Conservation (phyloP, 2,888 invertebrate species). For the Drosophila multiciliata region DNA sequence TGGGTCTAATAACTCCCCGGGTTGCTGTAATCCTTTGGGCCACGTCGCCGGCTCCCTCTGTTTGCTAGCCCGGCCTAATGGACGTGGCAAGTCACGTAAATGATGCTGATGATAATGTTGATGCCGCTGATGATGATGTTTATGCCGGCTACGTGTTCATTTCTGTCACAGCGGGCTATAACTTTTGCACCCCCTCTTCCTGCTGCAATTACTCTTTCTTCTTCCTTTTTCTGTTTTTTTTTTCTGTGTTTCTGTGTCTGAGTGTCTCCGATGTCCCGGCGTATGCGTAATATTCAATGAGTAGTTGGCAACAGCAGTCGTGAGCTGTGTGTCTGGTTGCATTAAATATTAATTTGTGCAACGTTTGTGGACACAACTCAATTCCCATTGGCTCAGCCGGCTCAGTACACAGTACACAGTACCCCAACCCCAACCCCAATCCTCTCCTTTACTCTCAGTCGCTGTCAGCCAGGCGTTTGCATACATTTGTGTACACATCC, state of each 20-base stretch:
- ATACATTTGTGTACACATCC: constrained; percentile 51
- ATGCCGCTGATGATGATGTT: constrained; percentile 67
- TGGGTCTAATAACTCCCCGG: constrained; percentile 77
- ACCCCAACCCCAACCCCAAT: not conserved
- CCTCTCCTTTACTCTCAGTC: not conserved
- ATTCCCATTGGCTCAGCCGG: constrained; percentile 10
- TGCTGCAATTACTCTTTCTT: not conserved
- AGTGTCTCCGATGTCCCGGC: constrained; percentile 36
- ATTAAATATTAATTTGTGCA: constrained; percentile 76
- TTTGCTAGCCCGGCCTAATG: constrained; percentile 56
- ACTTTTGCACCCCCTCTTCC: constrained; percentile 28
- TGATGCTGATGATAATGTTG: constrained; percentile 65
- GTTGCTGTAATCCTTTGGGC: constrained; percentile 74
- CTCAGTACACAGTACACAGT: not conserved
- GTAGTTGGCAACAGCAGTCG: constrained; percentile 55
- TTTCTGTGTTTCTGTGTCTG: not conserved
- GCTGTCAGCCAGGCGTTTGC: not conserved
- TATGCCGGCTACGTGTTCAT: constrained; percentile 73
- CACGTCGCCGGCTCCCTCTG: constrained; percentile 29
- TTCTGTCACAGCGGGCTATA: constrained; percentile 63
- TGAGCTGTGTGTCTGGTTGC: constrained; percentile 52
- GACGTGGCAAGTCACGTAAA: constrained; percentile 75
- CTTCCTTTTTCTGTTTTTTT: not conserved
- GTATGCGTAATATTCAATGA: constrained; percentile 75
- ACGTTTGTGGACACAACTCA: constrained; percentile 40